These are phyloP conservation scores for Troilus luridus DNA, from an alignment of 2,888 invertebrate species.

Conservation along the genomic window DNA sequence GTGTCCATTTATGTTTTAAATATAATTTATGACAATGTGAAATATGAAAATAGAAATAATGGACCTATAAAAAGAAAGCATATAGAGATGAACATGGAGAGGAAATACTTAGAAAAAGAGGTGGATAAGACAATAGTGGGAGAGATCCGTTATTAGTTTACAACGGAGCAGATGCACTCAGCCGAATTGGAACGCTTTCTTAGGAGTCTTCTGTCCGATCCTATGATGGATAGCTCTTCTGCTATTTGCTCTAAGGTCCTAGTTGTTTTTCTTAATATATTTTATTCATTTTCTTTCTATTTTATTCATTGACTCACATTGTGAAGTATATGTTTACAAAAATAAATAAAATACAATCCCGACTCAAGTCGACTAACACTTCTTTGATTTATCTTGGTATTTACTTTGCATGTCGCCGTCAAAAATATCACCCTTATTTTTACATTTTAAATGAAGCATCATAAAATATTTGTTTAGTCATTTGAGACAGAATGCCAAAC, in stretches of 20 bases:
- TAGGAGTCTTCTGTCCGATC: background rate
- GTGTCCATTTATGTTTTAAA: too few relatives aligned
- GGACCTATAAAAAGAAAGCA: background rate
- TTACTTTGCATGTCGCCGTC: background rate
- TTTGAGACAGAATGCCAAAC: too few relatives aligned
- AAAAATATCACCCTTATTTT: too few relatives aligned
- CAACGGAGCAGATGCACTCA: slow-evolving; percentile 39
- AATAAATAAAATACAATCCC: background rate
- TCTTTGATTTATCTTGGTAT: too few relatives aligned
- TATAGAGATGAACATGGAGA: background rate
- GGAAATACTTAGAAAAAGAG: slow-evolving; percentile 5
- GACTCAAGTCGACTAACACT: background rate
- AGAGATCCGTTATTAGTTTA: slow-evolving; percentile 40
- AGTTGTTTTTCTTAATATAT: background rate
- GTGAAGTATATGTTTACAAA: background rate
- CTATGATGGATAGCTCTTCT: background rate
- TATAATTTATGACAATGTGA: background rate
- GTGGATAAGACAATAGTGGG: background rate
- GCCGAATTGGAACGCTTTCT: slow-evolving; percentile 37
- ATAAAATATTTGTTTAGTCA: too few relatives aligned
- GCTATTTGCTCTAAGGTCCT: background rate
- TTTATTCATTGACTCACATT: too few relatives aligned
- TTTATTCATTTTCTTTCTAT: background rate
- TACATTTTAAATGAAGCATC: too few relatives aligned
- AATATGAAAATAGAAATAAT: background rate